Evolutionary conservation across 2,797 vertebrate species (phyloP).

Genomic region (Bradypus variegatus): DNA sequence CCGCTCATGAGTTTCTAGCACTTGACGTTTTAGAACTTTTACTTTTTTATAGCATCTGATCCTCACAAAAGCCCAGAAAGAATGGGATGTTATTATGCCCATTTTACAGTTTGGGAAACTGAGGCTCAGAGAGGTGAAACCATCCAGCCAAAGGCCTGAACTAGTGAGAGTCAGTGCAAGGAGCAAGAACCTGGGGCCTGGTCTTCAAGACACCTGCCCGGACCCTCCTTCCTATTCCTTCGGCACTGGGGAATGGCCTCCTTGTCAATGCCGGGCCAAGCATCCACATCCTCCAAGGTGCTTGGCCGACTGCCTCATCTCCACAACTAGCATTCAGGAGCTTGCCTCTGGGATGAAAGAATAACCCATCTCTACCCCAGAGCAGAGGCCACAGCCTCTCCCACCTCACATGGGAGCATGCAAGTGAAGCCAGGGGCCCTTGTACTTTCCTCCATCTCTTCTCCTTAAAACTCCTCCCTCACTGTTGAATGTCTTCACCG

Average conservation of each 20-base stretch:
- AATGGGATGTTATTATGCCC: not conserved
- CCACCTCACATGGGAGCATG: not conserved
- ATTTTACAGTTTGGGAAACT: not conserved
- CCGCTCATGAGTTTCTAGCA: not conserved
- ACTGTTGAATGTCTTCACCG: not conserved
- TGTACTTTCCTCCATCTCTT: not conserved
- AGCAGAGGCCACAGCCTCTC: not conserved
- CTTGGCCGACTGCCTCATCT: not conserved
- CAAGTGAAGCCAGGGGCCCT: not conserved
- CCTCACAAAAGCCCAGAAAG: not conserved
- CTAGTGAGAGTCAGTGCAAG: not conserved
- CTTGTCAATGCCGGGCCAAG: not conserved
- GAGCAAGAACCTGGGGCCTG: not conserved
- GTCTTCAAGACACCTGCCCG: not conserved
- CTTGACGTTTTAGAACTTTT: not conserved
- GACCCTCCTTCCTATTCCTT: not conserved
- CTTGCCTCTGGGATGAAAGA: not conserved
- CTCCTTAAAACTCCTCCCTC: not conserved
- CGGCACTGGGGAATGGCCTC: not conserved
- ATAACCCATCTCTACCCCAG: not conserved
- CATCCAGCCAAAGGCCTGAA: not conserved
- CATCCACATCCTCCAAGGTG: not conserved
- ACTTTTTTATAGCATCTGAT: not conserved
- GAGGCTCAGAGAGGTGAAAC: not conserved
- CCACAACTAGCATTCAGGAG: not conserved